A percentile compares a stretch with the other conserved stretches of the same genome.
phyloP scores from a whole-genome alignment of 1,140 invertebrate species.

The Asbolus verrucosus region DNA sequence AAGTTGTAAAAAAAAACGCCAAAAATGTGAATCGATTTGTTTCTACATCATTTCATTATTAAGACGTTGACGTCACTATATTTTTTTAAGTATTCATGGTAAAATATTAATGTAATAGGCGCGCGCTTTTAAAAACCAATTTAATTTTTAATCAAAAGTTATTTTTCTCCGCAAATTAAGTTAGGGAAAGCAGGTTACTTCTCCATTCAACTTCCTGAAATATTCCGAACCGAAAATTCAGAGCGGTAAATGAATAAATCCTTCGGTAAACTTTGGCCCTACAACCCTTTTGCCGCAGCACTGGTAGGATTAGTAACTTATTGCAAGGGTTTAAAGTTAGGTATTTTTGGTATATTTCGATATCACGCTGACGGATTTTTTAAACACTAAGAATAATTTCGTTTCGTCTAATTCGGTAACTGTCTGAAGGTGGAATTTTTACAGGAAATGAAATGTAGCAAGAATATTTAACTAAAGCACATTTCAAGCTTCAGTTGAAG shows the following conservation, averaged over 20 bases:
- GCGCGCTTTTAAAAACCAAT: constrained; percentile 28
- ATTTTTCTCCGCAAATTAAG: constrained; percentile 18
- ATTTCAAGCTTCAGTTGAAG: constrained; percentile 58
- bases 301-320: constrained; percentile 53
- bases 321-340: constrained; percentile 51
- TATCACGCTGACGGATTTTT: neutral
- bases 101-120: too few species aligned
- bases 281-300: constrained; percentile 53
- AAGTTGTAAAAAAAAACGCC: too few species aligned
- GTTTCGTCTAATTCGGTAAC: neutral
- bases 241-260: constrained; percentile 42
- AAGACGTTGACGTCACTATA: too few species aligned
- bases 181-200: neutral
- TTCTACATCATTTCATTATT: too few species aligned
- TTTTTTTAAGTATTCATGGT: too few species aligned
- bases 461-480: constrained; percentile 57
- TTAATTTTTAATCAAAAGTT: constrained; percentile 27
- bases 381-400: neutral
- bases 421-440: too few species aligned
- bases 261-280: constrained; percentile 41
- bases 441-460: constrained; percentile 38
- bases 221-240: constrained; percentile 39
- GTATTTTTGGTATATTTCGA: constrained; percentile 13
- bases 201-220: constrained; percentile 36
- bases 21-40: too few species aligned